Percentiles rank a stretch among this genome's conserved stretches.
These are phyloP conservation scores for Axinella damicornis DNA, from an alignment of 37 sponge, comb jelly and placozoan species.

Conservation along the genomic window DNA sequence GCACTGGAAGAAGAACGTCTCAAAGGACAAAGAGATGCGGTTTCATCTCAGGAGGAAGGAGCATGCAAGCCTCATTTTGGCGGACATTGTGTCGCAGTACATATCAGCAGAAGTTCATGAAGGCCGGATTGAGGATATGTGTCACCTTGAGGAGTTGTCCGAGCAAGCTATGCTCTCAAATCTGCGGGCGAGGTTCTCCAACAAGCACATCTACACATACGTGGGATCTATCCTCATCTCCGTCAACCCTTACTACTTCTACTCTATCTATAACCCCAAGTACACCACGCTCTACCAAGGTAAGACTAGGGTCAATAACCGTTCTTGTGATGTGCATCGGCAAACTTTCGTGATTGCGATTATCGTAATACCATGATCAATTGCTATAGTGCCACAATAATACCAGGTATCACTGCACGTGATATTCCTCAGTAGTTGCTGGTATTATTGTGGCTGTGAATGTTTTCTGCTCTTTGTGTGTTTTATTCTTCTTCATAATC, in stretches of 20 bases:
- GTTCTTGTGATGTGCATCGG: no score
- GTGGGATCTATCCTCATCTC: constrained; percentile 94
- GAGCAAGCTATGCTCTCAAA: constrained; percentile 87
- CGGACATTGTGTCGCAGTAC: constrained; percentile 51
- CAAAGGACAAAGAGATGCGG: constrained; percentile 45
- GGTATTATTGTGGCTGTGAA: no score
- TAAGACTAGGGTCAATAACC: no score
- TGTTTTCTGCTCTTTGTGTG: no score
- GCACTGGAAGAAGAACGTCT: constrained; percentile 33
- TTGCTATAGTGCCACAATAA: no score
- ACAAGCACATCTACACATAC: constrained; percentile 94
- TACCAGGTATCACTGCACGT: no score
- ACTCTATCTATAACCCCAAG: constrained; percentile 91
- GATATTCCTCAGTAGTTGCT: no score
- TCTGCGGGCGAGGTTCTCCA: constrained; percentile 79
- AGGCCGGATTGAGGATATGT: constrained; percentile 78
- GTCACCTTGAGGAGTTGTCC: constrained; percentile 81
- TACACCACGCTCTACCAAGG: constrained; percentile 80
- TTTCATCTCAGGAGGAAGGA: constrained; percentile 23
- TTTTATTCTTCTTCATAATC: no score
- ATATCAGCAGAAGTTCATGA: constrained; percentile 29
- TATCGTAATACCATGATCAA: no score
- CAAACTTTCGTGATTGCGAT: no score
- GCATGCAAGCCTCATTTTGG: constrained; percentile 37
- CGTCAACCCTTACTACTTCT: constrained; percentile 90